These are phyloP conservation scores for Cryptus viduatorius DNA, from an alignment of 2,888 invertebrate genomes.

Conservation along the genomic window DNA sequence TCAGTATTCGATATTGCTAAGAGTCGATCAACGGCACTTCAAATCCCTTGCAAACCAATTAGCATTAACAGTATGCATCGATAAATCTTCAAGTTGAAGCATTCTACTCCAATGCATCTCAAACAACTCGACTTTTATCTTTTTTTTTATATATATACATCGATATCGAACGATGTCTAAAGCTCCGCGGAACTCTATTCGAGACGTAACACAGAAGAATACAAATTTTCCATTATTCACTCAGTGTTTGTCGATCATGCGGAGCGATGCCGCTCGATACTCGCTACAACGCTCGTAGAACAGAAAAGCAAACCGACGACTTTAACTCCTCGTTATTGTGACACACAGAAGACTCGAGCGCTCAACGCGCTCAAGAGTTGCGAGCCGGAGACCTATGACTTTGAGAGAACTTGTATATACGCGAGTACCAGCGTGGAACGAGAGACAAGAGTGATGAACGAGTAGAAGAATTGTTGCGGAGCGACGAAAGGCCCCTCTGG, in stretches of 20 bases:
- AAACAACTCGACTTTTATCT: background rate
- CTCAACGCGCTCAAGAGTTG: constrained; percentile 54
- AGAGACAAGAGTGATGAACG: constrained; percentile 57
- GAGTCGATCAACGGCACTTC: constrained; percentile 13
- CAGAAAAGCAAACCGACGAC: constrained; percentile 1
- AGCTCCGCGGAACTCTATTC: background rate
- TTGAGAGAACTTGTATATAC: constrained; percentile 44
- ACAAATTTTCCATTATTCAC: background rate
- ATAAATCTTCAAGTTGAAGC: background rate
- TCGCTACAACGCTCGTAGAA: background rate
- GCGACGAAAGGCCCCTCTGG: constrained; percentile 54
- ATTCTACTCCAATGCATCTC: background rate
- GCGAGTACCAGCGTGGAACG: constrained; percentile 29
- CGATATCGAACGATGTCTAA: background rate
- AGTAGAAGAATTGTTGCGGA: constrained; percentile 57
- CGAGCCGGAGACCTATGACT: constrained; percentile 45
- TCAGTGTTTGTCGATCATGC: background rate
- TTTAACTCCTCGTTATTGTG: constrained; percentile 52
- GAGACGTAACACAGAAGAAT: background rate
- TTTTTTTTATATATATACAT: background rate
- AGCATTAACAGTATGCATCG: background rate
- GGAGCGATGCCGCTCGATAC: background rate
- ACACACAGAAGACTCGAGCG: constrained; percentile 40
- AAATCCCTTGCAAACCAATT: background rate
- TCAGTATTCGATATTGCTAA: constrained; percentile 18